phyloP scores from a whole-genome alignment of 2,113 vertebrate genomes.

The Passer domesticus region DNA sequence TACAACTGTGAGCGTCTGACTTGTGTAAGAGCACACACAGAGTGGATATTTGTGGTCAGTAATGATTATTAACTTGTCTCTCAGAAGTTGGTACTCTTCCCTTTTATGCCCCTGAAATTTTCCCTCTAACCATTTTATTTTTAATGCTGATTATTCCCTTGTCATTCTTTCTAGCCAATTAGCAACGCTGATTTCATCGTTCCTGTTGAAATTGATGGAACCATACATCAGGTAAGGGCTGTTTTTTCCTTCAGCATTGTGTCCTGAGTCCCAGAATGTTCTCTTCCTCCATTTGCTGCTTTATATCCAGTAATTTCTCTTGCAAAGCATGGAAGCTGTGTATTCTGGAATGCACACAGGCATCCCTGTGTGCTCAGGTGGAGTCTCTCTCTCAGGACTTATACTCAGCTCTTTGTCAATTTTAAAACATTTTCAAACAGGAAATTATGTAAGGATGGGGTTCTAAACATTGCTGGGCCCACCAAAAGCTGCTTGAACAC shows the following conservation, averaged over 20 bases:
- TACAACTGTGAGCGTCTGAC: neutral
- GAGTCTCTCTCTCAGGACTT: neutral
- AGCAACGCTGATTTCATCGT: conserved; percentile 99
- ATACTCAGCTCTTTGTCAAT: neutral
- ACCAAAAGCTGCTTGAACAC: neutral
- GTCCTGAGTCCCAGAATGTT: accelerated
- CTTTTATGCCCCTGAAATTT: neutral
- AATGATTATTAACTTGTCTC: neutral
- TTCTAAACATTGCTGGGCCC: neutral
- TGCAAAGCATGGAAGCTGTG: neutral
- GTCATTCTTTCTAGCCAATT: conserved; percentile 85
- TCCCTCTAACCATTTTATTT: neutral
- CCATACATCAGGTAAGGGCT: conserved; percentile 92
- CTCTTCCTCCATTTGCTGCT: neutral
- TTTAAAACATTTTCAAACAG: neutral
- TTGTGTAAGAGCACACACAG: neutral
- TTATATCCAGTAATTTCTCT: neutral
- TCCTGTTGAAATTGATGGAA: conserved; percentile 98
- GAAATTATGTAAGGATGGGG: neutral
- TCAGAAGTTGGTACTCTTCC: neutral
- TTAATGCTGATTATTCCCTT: conserved; percentile 20
- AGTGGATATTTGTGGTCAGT: neutral
- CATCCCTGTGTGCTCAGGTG: neutral
- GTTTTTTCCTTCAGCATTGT: neutral
- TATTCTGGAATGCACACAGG: neutral